Conservation (phyloP, 2,113 vertebrate genomes). For the Vombatus ursinus region DNA sequence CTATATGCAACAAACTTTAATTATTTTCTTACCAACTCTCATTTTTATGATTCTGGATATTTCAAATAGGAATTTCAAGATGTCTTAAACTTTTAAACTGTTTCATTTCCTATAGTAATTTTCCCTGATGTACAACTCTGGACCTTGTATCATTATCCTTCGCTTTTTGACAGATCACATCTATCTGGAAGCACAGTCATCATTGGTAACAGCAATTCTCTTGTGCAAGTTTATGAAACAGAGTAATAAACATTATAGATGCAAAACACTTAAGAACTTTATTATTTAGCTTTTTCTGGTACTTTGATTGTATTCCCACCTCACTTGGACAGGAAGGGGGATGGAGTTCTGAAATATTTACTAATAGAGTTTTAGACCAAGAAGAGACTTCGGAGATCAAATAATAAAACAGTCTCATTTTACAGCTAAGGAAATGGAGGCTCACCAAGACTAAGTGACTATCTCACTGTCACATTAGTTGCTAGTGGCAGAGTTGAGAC, state of each 20-base stretch:
- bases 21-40: slow-evolving; percentile 17
- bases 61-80: neutral
- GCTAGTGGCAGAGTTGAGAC: neutral
- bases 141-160: neutral
- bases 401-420: neutral
- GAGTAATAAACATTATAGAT: neutral
- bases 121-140: neutral
- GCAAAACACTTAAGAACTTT: slow-evolving; percentile 9
- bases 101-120: neutral
- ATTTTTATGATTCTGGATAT: neutral
- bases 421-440: neutral
- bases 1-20: slow-evolving; percentile 20
- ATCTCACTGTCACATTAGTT: neutral
- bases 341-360: neutral
- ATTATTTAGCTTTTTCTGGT: neutral
- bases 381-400: neutral
- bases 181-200: neutral
- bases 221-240: neutral
- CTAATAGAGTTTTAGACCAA: neutral
- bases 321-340: neutral
- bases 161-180: neutral
- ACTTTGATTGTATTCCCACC: neutral
- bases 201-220: slow-evolving; percentile 25
- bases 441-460: neutral
- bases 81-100: neutral